A percentile compares a stretch with the other conserved stretches of the same genome.
Conservation (phyloP, 1,140 invertebrate species). For the Trypoxylus dichotomus region DNA sequence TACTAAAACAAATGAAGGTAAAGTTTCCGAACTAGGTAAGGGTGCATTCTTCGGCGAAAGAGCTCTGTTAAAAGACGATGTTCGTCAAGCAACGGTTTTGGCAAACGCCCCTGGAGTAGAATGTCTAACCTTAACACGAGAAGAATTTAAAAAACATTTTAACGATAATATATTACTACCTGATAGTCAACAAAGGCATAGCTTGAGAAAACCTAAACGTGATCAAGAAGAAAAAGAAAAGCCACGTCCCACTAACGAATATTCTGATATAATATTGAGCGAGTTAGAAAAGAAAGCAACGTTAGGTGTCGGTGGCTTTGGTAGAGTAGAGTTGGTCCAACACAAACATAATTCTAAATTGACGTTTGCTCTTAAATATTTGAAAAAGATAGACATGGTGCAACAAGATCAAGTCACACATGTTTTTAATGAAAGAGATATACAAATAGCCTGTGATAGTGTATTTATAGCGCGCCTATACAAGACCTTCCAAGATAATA, state of each 20-base stretch:
- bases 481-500: slow-evolving; percentile 90
- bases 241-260: slow-evolving; percentile 54
- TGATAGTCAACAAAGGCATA: neutral
- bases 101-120: slow-evolving; percentile 86
- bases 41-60: slow-evolving; percentile 82
- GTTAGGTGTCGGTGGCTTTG: slow-evolving; percentile 91
- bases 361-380: slow-evolving; percentile 86
- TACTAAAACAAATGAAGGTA: slow-evolving; percentile 64
- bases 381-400: slow-evolving; percentile 92
- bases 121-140: slow-evolving; percentile 84
- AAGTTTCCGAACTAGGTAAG: slow-evolving; percentile 50
- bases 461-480: slow-evolving; percentile 70
- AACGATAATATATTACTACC: slow-evolving; percentile 7
- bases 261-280: slow-evolving; percentile 68
- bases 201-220: neutral
- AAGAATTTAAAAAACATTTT: slow-evolving; percentile 54
- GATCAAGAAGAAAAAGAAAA: neutral
- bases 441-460: slow-evolving; percentile 74
- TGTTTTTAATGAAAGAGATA: slow-evolving; percentile 88
- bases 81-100: slow-evolving; percentile 84
- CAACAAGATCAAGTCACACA: slow-evolving; percentile 93
- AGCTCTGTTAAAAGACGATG: slow-evolving; percentile 78
- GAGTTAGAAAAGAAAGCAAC: slow-evolving; percentile 84
- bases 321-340: slow-evolving; percentile 80
- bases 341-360: slow-evolving; percentile 62